Base-by-base conservation (phyloP, 2,113 vertebrate species). In the Tichodroma muraria region DNA sequence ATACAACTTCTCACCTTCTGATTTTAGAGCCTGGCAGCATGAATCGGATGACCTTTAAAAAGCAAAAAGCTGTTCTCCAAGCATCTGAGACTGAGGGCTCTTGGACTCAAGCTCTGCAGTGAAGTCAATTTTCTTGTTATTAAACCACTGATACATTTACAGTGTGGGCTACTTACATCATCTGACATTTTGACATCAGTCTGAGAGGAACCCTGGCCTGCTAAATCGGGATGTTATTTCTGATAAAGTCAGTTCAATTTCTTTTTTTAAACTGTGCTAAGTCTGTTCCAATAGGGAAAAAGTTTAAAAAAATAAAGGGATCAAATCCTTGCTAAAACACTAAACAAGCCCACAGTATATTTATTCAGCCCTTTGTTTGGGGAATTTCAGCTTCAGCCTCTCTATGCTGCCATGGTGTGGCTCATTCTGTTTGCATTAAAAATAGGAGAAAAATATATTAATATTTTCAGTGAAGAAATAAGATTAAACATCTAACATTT, bases 91-190 rank as follows among this genome's bases (percentile, higher is more conserved):
- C 63, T 61, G 63, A 89, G 69, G 68, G 64, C 59, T 85, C 44
- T 72, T 33, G 33, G 65, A 60, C 70, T 82, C 40, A 31, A 79
- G 33, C 59, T 69, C 33, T 88, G 49, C 82, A 85, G 35, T 35
- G 42, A 82, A 94, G 90, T 85, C 59, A 85, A 85, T 89, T 88
- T 91, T 89, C 81, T 82, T 90, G 66, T 73, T 94, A 76, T 78
- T 70, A 93, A 83, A 77, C 54, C 50, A 49, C 54, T 73, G 88
- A 85, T 89, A 88, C n/a, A 65, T 85, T 94, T 85, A 45, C 44
- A 80, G 59, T 59, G 57, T 2, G 2, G 49, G 14, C 38, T 91
- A 31, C 81, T 89, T 89, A 23, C 28, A 60, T 64, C 49, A 69
- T 57, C 49, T 3, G 4, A 44, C 59, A 77, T 87, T 94, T 78